Conservation (phyloP, 2,797 vertebrate genomes). For the Hoplostethus atlanticus region DNA sequence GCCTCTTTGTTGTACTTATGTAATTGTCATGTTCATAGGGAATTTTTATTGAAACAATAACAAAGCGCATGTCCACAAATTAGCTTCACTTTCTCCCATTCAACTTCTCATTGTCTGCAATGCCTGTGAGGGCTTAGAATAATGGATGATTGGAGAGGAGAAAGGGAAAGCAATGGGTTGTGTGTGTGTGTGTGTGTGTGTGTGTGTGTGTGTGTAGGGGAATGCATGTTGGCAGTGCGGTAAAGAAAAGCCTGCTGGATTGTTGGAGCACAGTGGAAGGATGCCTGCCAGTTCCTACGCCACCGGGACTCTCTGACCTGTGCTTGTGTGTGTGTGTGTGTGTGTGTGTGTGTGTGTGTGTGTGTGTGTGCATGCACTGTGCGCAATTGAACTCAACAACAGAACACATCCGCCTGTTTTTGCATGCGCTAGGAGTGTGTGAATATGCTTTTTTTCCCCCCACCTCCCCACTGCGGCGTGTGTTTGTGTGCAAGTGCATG, state of each 20-base stretch:
- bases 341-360: slow-evolving; percentile 41
- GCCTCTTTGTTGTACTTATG: slow-evolving; percentile 79
- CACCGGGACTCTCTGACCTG: slow-evolving; percentile 79
- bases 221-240: slow-evolving; percentile 76
- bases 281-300: slow-evolving; percentile 79
- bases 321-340: slow-evolving; percentile 59
- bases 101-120: slow-evolving; percentile 77
- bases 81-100: slow-evolving; percentile 77
- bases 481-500: slow-evolving; percentile 3
- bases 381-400: slow-evolving; percentile 47
- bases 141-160: slow-evolving; percentile 77
- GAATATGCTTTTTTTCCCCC: slow-evolving; percentile 10
- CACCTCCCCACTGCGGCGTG: slow-evolving; percentile 17
- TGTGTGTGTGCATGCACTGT: slow-evolving; percentile 20
- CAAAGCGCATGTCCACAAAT: slow-evolving; percentile 83
- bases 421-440: slow-evolving; percentile 41
- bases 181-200: slow-evolving; percentile 23
- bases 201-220: slow-evolving; percentile 37
- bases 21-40: slow-evolving; percentile 79
- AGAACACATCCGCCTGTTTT: slow-evolving; percentile 50
- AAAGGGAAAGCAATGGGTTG: slow-evolving; percentile 63
- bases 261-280: slow-evolving; percentile 75
- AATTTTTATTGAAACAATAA: slow-evolving; percentile 82
- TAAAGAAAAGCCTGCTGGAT: slow-evolving; percentile 81
- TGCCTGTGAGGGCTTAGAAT: slow-evolving; percentile 78